Conservation (phyloP, 2,888 invertebrate genomes). For the Drosophila prostipennis region DNA sequence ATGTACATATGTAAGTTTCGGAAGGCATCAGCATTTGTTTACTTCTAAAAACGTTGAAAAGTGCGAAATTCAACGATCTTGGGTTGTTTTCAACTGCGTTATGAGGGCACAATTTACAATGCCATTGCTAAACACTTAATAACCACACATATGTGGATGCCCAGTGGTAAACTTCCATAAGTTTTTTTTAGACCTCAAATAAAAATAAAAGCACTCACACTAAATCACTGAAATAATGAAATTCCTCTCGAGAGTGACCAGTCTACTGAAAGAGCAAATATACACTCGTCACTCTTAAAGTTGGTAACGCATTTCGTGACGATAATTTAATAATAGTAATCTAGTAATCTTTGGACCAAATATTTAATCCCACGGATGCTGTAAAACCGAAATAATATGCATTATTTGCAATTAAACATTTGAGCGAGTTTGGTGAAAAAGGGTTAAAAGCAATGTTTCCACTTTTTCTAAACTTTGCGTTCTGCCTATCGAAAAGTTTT, state of each 20-base stretch:
- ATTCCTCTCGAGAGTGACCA: slow-evolving; percentile 11
- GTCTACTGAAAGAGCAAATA: background rate
- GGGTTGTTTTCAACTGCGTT: background rate
- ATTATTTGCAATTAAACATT: too few relatives aligned
- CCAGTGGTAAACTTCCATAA: slow-evolving; percentile 10
- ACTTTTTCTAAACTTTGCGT: too few relatives aligned
- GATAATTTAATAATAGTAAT: background rate
- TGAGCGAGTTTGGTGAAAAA: too few relatives aligned
- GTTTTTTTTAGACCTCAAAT: slow-evolving; percentile 14
- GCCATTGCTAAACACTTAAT: slow-evolving; percentile 2
- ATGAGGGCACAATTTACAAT: slow-evolving; percentile 4
- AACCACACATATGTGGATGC: slow-evolving; percentile 10
- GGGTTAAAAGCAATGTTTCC: too few relatives aligned
- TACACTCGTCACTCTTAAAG: background rate
- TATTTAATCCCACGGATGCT: too few relatives aligned
- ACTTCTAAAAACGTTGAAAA: slow-evolving; percentile 7
- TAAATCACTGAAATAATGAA: slow-evolving; percentile 3
- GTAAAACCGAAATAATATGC: too few relatives aligned
- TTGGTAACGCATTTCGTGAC: background rate
- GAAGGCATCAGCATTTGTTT: slow-evolving; percentile 11
- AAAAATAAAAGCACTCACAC: slow-evolving; percentile 16
- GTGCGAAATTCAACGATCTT: background rate
- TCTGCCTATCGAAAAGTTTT: too few relatives aligned
- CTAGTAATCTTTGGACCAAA: background rate
- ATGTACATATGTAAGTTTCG: slow-evolving; percentile 10